A percentile compares a stretch with the other conserved stretches of the same genome.
Conservation (phyloP, 2,888 invertebrate species). For the Spilosoma lubricipeda region DNA sequence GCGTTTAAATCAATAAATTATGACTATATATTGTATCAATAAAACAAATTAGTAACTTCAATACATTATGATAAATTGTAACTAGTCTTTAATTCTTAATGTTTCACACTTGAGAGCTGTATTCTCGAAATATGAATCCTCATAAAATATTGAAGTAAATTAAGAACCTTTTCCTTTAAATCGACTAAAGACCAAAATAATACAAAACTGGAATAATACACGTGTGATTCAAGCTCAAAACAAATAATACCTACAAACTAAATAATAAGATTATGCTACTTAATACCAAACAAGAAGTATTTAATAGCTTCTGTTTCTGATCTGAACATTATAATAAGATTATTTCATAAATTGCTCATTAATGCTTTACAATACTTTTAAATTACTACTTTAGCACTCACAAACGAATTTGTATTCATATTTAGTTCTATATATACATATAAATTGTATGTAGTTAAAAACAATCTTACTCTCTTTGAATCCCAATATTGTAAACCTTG, state of each 20-base stretch:
- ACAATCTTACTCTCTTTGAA: constrained; percentile 9
- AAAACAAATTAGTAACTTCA: not conserved
- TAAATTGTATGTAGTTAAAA: not conserved
- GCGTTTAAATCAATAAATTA: constrained; percentile 22
- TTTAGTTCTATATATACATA: constrained; percentile 8
- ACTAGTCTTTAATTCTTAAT: too few relatives aligned
- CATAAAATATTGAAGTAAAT: not conserved
- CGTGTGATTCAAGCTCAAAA: not conserved
- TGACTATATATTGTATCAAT: constrained; percentile 9
- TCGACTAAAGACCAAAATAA: not conserved
- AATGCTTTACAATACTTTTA: constrained; percentile 14
- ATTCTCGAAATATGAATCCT: too few relatives aligned
- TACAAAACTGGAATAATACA: not conserved
- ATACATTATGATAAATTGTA: too few relatives aligned
- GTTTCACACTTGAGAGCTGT: too few relatives aligned
- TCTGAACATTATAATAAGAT: constrained; percentile 14
- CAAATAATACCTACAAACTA: not conserved
- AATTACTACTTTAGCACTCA: constrained; percentile 16
- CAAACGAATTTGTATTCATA: constrained; percentile 13
- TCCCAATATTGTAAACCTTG: constrained; percentile 16
- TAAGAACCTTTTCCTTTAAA: not conserved
- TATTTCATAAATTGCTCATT: constrained; percentile 14
- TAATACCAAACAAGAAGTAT: constrained; percentile 4
- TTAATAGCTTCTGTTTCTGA: constrained; percentile 1
- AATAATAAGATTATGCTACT: constrained; percentile 1